These are phyloP conservation scores for Lepus townsendii DNA, from an alignment of 2,797 vertebrate genomes.

Conservation along the genomic window DNA sequence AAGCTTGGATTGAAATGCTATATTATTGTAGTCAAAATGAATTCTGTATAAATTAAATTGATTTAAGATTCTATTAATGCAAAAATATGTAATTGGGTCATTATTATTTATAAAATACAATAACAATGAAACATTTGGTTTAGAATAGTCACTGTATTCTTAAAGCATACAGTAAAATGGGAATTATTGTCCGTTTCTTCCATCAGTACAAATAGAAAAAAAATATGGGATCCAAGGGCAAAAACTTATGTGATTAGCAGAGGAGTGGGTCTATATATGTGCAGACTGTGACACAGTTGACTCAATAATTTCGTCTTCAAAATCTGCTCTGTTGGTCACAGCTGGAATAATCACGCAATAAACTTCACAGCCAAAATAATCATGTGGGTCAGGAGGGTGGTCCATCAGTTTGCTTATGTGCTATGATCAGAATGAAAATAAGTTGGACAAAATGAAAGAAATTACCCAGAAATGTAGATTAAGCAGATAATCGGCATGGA, in stretches of 20 bases:
- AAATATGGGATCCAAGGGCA: background rate
- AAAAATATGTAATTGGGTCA: constrained; percentile 69
- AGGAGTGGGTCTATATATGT: background rate
- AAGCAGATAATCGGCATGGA: constrained; percentile 63
- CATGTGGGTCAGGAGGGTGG: constrained; percentile 34
- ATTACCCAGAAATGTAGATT: constrained; percentile 66
- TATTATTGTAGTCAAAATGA: constrained; percentile 56
- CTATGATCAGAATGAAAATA: constrained; percentile 72
- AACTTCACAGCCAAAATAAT: constrained; percentile 60
- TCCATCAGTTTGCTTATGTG: constrained; percentile 52
- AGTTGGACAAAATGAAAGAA: constrained; percentile 62
- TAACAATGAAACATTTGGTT: constrained; percentile 57
- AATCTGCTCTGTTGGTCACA: constrained; percentile 59
- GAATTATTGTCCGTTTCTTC: constrained; percentile 59
- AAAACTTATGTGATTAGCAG: background rate
- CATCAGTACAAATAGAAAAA: constrained; percentile 59
- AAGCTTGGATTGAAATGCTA: constrained; percentile 56
- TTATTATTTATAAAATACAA: constrained; percentile 74
- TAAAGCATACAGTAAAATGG: constrained; percentile 44
- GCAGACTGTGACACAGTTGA: constrained; percentile 37
- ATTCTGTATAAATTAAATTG: constrained; percentile 54
- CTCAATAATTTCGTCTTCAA: constrained; percentile 63
- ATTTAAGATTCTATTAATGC: constrained; percentile 19
- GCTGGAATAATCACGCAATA: constrained; percentile 68
- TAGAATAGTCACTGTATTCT: constrained; percentile 55